These are phyloP conservation scores for Rugalucina vietnamica DNA, from an alignment of 2,888 invertebrate genomes.

Conservation along the genomic window DNA sequence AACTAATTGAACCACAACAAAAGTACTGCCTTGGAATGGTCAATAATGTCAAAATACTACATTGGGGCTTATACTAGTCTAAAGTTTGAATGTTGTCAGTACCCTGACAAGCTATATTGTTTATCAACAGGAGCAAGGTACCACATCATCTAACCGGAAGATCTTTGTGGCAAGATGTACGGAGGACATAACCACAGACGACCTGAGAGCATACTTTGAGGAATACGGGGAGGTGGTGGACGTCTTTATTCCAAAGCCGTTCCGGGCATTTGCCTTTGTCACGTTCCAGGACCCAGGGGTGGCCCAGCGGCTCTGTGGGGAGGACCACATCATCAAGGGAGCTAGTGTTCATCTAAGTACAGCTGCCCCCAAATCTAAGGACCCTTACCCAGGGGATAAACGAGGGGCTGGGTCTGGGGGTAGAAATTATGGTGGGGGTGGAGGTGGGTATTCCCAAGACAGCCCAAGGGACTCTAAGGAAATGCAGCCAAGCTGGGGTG, in stretches of 20 bases:
- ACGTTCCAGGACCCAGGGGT: slow-evolving; percentile 96
- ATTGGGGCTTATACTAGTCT: no score
- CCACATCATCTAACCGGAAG: slow-evolving; percentile 86
- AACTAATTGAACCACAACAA: no score
- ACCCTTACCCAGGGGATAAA: not conserved
- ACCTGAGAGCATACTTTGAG: slow-evolving; percentile 92
- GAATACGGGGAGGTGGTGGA: slow-evolving; percentile 97
- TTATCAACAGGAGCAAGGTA: slow-evolving; percentile 69
- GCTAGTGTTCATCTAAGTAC: slow-evolving; percentile 87
- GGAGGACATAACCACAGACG: slow-evolving; percentile 95
- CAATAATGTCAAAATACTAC: no score
- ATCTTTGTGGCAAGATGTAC: slow-evolving; percentile 97
- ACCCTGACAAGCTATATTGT: not conserved
- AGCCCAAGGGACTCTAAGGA: not conserved
- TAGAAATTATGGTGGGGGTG: slow-evolving; percentile 15
- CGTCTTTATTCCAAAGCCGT: slow-evolving; percentile 97
- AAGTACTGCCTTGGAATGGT: no score
- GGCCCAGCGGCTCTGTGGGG: slow-evolving; percentile 94
- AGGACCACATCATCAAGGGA: slow-evolving; percentile 96
- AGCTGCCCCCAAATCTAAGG: slow-evolving; percentile 80
- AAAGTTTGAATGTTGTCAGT: no score
- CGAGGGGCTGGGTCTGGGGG: slow-evolving; percentile 2
- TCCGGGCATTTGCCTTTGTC: slow-evolving; percentile 90
- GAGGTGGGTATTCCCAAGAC: slow-evolving; percentile 17
- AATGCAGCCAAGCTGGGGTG: slow-evolving; percentile 2